Base-by-base conservation (phyloP, 1,140 invertebrate species). In the Metopolophium dirhodum region DNA sequence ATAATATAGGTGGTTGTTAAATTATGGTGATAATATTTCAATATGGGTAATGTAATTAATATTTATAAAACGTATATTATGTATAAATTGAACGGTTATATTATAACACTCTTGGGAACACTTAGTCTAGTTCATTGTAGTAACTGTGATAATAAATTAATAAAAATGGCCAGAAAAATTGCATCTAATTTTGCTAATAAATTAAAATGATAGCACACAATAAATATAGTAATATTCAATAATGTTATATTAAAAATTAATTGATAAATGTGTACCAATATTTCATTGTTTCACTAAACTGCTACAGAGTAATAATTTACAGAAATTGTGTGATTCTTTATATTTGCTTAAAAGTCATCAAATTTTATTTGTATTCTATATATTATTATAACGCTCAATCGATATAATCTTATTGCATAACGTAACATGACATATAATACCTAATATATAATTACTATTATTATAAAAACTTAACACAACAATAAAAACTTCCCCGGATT, bases 31-130 rank as follows among this genome's bases (percentile, higher is more conserved):
- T 68, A 68, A 68, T 68, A 68, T 68, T 68, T 68, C 30, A 68
- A 68, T n/a, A 68, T 68, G 11, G 61, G 11, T 68, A 68, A 68
- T 68, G 30, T 7, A 68, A 68, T 68, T n/a, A 68, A n/a, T 68
- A 68, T 14, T n/a, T 68, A 68, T 30, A 68, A 61, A 68, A 68
- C 61, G 61, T 14, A 68, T 68, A 30, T 68, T 68, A 68, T n/a
- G 61, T n/a, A 68, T 68, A 68, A 68, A 68, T 68, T 68, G 30
- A 68, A 11, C 61, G 61, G 61, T 68, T 68, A 68, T 68, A n/a
- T n/a, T 68, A 68, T 68, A 68, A 68, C 61, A 68, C 61, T n/a
- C 61, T 68, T 68, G 61, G 61, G 61, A 68, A 68, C 61, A 68
- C 61, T 68, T 68, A 68, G 3, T 68, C 30, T 68, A 68, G 30